Evolutionary conservation across 2,113 vertebrate genomes (phyloP).

Genomic region (Callaeas wilsoni): DNA sequence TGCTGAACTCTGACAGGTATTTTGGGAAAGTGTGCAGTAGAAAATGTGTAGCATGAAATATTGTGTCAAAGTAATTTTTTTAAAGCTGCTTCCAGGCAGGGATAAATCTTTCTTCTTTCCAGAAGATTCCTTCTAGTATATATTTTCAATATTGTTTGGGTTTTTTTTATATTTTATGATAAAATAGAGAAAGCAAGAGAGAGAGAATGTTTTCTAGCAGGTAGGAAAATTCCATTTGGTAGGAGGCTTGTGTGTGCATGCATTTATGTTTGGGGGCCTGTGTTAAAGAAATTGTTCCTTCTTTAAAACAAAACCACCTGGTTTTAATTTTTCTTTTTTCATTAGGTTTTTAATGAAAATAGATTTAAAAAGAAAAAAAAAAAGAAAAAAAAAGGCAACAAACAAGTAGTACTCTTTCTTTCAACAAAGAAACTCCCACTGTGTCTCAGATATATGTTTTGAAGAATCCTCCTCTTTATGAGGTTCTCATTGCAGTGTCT

Average conservation of each 20-base stretch:
- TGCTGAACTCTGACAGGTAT: not conserved
- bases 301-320: not conserved
- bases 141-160: not conserved
- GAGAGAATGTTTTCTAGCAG: not conserved
- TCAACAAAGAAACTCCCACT: not conserved
- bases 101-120: not conserved
- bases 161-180: not conserved
- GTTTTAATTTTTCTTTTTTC: not conserved
- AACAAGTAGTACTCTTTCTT: not conserved
- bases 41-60: not conserved
- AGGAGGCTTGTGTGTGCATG: not conserved
- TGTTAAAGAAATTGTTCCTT: not conserved
- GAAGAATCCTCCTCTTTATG: not conserved
- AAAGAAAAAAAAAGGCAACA: accelerated
- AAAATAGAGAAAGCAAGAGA: not conserved
- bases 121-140: not conserved
- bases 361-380: not conserved
- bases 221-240: not conserved
- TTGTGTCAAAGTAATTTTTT: not conserved
- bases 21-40: not conserved
- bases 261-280: accelerated
- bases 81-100: not conserved
- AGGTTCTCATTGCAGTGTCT: not conserved
- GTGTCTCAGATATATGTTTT: not conserved
- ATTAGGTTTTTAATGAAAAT: too few relatives aligned